Percentiles rank a stretch among this genome's conserved stretches.
These are phyloP conservation scores for Seriola dumerili DNA, from an alignment of 2,113 vertebrate species.

Conservation along the genomic window DNA sequence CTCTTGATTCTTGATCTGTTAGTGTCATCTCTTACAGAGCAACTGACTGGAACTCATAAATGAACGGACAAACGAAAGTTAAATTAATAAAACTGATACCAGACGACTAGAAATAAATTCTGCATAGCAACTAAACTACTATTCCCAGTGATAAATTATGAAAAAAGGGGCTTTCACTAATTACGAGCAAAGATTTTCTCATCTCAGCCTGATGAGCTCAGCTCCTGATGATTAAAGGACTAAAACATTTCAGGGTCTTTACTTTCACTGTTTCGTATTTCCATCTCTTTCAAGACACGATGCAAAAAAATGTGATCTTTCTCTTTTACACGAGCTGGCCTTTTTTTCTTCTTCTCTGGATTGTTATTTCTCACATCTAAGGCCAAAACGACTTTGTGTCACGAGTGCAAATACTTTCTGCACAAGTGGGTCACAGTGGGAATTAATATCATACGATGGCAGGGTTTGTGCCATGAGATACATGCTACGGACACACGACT, in stretches of 20 bases:
- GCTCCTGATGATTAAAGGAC: neutral
- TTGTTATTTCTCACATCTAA: neutral
- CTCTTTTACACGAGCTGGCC: neutral
- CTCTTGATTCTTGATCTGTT: neutral
- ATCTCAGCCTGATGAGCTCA: neutral
- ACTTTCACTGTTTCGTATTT: slow-evolving; percentile 3
- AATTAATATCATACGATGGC: neutral
- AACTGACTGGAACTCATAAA: neutral
- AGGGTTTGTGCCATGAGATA: neutral
- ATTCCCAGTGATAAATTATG: slow-evolving; percentile 10
- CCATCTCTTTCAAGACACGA: slow-evolving; percentile 22
- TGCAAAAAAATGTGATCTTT: slow-evolving; percentile 8
- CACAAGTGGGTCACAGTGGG: slow-evolving; percentile 30
- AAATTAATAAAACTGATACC: neutral
- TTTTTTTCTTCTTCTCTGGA: slow-evolving; percentile 17
- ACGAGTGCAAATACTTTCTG: slow-evolving; percentile 16
- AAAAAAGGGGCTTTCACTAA: slow-evolving; percentile 22
- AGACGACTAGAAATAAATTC: neutral
- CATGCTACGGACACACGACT: too few relatives aligned
- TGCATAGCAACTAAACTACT: slow-evolving; percentile 5
- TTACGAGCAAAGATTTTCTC: slow-evolving; percentile 15
- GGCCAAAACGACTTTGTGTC: neutral
- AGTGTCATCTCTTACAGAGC: neutral
- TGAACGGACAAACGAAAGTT: neutral
- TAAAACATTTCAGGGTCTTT: slow-evolving; percentile 9